A percentile compares a stretch with the other conserved stretches of the same genome.
phyloP scores from a whole-genome alignment of 2,113 vertebrate species.

The Carlito syrichta region DNA sequence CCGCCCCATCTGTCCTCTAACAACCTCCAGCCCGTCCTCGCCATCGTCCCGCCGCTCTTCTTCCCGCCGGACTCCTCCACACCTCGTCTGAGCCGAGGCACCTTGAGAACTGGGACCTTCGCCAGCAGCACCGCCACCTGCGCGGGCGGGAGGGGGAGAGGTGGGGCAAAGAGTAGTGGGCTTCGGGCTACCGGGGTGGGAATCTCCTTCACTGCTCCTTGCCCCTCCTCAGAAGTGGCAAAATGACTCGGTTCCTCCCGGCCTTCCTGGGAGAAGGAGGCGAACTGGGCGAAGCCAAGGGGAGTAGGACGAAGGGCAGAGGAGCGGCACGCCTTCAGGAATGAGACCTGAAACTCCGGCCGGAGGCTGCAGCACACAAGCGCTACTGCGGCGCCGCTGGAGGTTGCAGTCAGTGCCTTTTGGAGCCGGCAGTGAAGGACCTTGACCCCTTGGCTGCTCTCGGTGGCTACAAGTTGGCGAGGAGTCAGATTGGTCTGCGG shows the following conservation, averaged over 20 bases:
- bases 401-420: background rate
- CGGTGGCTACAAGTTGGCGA: conserved; percentile 21
- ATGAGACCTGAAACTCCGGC: conserved; percentile 30
- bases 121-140: background rate
- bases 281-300: background rate
- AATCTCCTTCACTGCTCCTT: background rate
- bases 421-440: conserved; percentile 13
- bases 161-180: background rate
- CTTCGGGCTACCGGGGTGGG: background rate
- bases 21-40: background rate
- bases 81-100: background rate
- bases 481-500: background rate
- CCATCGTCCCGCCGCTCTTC: background rate
- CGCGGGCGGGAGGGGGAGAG: background rate
- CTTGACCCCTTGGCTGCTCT: background rate
- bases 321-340: background rate
- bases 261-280: background rate
- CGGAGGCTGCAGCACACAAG: conserved; percentile 22
- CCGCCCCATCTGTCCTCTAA: background rate
- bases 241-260: background rate
- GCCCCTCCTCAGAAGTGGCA: background rate
- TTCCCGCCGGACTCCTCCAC: background rate
- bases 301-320: background rate
- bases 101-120: background rate
- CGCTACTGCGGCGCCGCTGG: conserved; percentile 26